phyloP scores from a whole-genome alignment of 2,113 vertebrate genomes.

The Pterocles orientalis region DNA sequence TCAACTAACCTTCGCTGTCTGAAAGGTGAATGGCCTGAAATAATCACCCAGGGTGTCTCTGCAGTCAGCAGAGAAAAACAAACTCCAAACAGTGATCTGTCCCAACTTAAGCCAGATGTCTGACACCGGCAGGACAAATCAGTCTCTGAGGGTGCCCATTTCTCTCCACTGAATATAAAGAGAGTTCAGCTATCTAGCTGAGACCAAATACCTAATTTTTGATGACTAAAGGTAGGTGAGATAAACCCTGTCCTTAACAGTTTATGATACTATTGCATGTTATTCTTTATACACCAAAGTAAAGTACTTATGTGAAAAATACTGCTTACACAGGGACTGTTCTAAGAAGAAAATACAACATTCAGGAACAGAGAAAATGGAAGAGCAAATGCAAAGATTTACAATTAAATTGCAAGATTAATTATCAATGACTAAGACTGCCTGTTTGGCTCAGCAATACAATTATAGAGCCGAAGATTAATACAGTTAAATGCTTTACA shows the following conservation, averaged over 20 bases:
- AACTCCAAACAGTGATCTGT: slow-evolving; percentile 56
- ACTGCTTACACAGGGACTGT: neutral
- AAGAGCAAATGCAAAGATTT: neutral
- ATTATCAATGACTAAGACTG: neutral
- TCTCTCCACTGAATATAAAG: slow-evolving; percentile 27
- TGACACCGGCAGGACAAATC: slow-evolving; percentile 48
- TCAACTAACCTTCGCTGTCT: slow-evolving; percentile 64
- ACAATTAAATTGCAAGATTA: slow-evolving; percentile 15
- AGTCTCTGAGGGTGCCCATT: slow-evolving; percentile 30
- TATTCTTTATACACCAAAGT: neutral
- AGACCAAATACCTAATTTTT: neutral
- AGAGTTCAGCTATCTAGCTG: neutral
- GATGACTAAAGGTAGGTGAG: neutral
- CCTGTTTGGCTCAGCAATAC: neutral
- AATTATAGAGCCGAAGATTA: neutral
- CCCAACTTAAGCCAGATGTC: slow-evolving; percentile 48
- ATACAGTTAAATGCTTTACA: neutral
- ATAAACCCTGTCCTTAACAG: neutral
- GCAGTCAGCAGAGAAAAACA: slow-evolving; percentile 51
- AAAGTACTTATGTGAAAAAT: neutral
- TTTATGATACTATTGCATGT: neutral
- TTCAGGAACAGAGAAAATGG: neutral
- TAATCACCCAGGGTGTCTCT: slow-evolving; percentile 54
- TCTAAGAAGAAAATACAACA: neutral
- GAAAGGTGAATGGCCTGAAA: slow-evolving; percentile 61